These are phyloP conservation scores for Hymenopus coronatus DNA, from an alignment of 2,888 invertebrate species.

Conservation along the genomic window DNA sequence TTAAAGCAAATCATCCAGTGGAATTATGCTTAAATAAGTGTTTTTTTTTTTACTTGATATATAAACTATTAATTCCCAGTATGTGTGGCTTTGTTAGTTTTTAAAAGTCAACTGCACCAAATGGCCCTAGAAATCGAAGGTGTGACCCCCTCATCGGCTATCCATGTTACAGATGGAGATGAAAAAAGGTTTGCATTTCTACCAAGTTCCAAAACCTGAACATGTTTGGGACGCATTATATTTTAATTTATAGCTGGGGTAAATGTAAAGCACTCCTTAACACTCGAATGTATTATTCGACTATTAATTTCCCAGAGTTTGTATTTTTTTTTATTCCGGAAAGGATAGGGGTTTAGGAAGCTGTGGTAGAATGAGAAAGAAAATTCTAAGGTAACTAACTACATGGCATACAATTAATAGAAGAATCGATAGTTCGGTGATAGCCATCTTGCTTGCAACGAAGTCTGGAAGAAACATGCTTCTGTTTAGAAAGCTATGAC, in stretches of 20 bases:
- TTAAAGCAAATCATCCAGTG: not conserved
- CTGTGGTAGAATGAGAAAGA: slow-evolving; percentile 7
- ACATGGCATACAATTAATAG: not conserved
- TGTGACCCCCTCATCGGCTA: slow-evolving; percentile 33
- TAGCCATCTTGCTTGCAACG: not conserved
- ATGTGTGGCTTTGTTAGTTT: slow-evolving; percentile 13
- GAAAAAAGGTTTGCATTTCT: slow-evolving; percentile 33
- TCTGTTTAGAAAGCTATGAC: not conserved
- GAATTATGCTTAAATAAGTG: slow-evolving; percentile 13
- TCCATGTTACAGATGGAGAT: slow-evolving; percentile 29
- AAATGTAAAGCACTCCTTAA: not conserved
- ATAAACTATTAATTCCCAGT: slow-evolving; percentile 6
- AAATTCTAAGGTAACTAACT: slow-evolving; percentile 12
- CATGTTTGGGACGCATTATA: slow-evolving; percentile 4
- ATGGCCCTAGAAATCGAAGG: slow-evolving; percentile 34
- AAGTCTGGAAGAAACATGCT: not conserved
- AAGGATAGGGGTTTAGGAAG: not conserved
- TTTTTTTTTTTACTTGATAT: not conserved
- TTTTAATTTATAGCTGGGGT: not conserved
- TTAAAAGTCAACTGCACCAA: slow-evolving; percentile 5
- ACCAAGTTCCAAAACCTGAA: slow-evolving; percentile 10
- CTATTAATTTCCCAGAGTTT: not conserved
- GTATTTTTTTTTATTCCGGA: not conserved
- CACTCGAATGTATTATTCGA: not conserved
- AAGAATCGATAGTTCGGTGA: slow-evolving; percentile 6